phyloP scores from a whole-genome alignment of 2,797 vertebrate genomes.

The Eulemur coronatus region DNA sequence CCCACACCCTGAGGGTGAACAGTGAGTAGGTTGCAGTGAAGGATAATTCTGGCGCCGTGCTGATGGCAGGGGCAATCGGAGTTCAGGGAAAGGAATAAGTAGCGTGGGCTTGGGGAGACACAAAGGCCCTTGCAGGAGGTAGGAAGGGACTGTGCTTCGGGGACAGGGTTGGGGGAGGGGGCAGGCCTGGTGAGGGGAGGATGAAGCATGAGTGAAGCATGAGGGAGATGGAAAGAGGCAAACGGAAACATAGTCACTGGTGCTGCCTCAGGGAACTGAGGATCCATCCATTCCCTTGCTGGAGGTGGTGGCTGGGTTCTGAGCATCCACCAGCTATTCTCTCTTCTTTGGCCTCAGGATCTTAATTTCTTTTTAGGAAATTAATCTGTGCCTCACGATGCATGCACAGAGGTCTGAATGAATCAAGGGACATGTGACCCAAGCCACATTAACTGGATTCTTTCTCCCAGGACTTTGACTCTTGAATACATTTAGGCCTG shows the following conservation, averaged over 20 bases:
- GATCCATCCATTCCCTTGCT: not conserved
- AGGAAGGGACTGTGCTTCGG: not conserved
- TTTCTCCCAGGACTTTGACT: not conserved
- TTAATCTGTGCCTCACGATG: not conserved
- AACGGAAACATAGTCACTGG: not conserved
- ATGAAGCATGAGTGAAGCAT: not conserved
- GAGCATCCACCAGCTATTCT: not conserved
- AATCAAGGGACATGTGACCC: not conserved
- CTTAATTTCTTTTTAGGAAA: not conserved
- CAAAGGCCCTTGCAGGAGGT: not conserved
- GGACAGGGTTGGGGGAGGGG: not conserved
- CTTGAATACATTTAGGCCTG: not conserved
- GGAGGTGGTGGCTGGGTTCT: not conserved
- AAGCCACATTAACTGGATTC: not conserved
- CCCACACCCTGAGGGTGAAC: not conserved
- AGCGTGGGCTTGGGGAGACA: not conserved
- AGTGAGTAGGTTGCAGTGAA: not conserved
- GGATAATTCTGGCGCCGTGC: not conserved
- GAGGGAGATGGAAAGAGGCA: not conserved
- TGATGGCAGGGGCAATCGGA: not conserved
- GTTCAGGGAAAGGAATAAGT: not conserved
- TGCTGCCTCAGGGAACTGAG: not conserved
- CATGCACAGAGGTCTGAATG: not conserved
- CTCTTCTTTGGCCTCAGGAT: not conserved
- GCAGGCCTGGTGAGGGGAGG: not conserved